Percentiles rank a stretch among this genome's conserved stretches.
These are phyloP conservation scores for Himalopsyche tibetana DNA, from an alignment of 2,888 invertebrate species.

Conservation along the genomic window DNA sequence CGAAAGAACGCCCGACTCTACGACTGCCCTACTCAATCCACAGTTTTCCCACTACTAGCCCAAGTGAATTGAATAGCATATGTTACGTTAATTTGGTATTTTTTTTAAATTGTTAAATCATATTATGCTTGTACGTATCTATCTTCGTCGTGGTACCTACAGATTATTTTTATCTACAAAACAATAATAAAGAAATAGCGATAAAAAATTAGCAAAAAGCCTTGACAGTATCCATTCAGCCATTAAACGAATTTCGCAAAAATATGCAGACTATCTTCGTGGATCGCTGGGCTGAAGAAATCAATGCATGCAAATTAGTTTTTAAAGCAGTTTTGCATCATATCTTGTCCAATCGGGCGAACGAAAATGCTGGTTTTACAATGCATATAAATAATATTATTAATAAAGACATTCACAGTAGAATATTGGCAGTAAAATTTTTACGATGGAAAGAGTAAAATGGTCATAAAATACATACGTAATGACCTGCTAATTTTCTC, in stretches of 20 bases:
- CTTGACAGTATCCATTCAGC: constrained; percentile 20
- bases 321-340: constrained; percentile 16
- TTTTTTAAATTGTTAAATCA: too few species aligned
- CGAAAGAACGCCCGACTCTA: too few species aligned
- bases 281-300: constrained; percentile 1
- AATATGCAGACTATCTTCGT: not conserved
- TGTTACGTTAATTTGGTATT: too few species aligned
- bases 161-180: too few species aligned
- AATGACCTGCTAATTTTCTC: constrained; percentile 29
- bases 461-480: constrained; percentile 1
- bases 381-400: not conserved
- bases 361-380: not conserved
- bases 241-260: constrained; percentile 1
- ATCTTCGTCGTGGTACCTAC: too few species aligned
- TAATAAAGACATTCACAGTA: constrained; percentile 25
- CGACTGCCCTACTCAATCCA: too few species aligned
- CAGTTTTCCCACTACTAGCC: too few species aligned
- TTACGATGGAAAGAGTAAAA: constrained; percentile 23
- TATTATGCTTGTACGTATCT: too few species aligned
- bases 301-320: constrained; percentile 35
- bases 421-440: not conserved
- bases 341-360: not conserved
- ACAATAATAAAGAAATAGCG: too few species aligned
- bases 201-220: not conserved
- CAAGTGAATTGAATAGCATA: too few species aligned